phyloP scores from a whole-genome alignment of 2,113 vertebrate species.

The Pomatostomus ruficeps region DNA sequence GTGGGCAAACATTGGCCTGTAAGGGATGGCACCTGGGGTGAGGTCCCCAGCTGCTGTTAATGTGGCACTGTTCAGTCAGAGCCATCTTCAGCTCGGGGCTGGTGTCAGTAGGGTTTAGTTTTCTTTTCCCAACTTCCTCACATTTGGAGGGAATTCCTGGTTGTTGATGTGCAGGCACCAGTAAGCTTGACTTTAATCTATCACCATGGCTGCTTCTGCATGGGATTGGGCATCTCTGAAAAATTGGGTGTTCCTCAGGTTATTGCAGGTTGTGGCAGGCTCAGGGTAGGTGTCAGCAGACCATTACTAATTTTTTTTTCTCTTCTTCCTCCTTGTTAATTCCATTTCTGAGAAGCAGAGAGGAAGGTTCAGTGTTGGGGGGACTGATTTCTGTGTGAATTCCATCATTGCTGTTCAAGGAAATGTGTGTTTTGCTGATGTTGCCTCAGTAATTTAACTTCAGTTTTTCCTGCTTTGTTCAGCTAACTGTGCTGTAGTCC shows the following conservation, averaged over 20 bases:
- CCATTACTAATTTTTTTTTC: background rate
- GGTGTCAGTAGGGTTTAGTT: background rate
- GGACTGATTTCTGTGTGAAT: background rate
- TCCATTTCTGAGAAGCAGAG: background rate
- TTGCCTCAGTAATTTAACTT: background rate
- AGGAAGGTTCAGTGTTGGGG: background rate
- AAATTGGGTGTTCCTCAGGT: background rate
- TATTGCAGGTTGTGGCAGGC: background rate
- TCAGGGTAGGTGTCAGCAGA: background rate
- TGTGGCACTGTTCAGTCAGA: background rate
- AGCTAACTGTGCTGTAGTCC: background rate
- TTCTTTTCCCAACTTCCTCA: slow-evolving; percentile 5
- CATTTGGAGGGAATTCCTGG: background rate
- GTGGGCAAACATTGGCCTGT: background rate
- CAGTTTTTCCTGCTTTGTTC: background rate
- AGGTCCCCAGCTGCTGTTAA: background rate
- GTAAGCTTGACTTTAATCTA: background rate
- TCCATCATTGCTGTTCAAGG: rapidly evolving
- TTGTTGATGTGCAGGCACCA: background rate
- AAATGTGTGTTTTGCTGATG: background rate
- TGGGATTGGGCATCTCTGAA: background rate
- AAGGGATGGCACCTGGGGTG: background rate
- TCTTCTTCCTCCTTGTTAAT: background rate
- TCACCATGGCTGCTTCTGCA: background rate
- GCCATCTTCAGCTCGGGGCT: background rate